phyloP scores from a whole-genome alignment of 2,113 vertebrate genomes.

The Microcebus griseorufus region DNA sequence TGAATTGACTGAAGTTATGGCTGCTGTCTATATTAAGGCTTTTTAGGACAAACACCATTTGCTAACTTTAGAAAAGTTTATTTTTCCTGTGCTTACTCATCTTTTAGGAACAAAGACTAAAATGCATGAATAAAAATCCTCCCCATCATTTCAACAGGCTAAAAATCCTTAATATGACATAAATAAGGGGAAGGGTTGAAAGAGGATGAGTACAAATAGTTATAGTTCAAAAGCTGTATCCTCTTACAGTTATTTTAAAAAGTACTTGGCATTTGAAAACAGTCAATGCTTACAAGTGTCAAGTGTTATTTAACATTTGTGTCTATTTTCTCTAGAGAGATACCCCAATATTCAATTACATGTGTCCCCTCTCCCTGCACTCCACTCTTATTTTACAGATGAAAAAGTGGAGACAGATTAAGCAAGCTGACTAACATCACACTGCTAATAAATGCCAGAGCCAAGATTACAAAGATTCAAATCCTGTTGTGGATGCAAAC shows the following conservation, averaged over 20 bases:
- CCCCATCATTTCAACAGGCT: not conserved
- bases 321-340: not conserved
- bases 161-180: not conserved
- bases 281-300: not conserved
- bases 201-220: not conserved
- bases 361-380: not conserved
- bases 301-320: not conserved
- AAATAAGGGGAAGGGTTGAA: not conserved
- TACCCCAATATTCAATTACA: not conserved
- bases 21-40: not conserved
- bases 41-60: not conserved
- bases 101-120: not conserved
- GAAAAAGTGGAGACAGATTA: not conserved
- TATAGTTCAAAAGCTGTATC: not conserved
- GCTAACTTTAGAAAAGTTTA: not conserved
- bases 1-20: not conserved
- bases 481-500: not conserved
- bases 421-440: not conserved
- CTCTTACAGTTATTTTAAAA: not conserved
- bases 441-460: not conserved
- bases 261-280: not conserved
- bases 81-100: constrained; percentile 36
- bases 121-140: not conserved
- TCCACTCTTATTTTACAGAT: not conserved
- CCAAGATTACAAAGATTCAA: not conserved